A percentile compares a stretch with the other conserved stretches of the same genome.
Conservation (phyloP, 2,113 vertebrate genomes). For the Xenopus borealis region DNA sequence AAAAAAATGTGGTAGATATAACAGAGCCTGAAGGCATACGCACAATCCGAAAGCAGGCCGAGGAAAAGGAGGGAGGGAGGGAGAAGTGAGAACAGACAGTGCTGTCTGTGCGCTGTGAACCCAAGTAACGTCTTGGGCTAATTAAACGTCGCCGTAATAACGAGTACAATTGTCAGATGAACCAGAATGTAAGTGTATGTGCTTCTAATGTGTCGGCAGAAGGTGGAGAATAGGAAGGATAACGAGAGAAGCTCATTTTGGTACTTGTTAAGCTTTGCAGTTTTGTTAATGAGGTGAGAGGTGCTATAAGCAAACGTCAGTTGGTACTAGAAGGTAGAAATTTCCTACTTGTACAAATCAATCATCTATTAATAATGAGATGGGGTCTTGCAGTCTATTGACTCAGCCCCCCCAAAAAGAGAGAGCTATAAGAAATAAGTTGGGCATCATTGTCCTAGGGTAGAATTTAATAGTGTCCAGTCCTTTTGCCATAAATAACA, state of each 20-base stretch:
- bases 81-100: constrained; percentile 44
- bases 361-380: too few species aligned
- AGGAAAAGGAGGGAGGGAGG: constrained; percentile 20
- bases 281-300: constrained; percentile 43
- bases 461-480: too few species aligned
- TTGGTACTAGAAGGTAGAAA: constrained; percentile 51
- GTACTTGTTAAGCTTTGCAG: constrained; percentile 40
- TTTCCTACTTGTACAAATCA: constrained; percentile 9
- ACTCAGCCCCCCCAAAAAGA: too few species aligned
- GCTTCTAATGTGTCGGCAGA: constrained; percentile 36
- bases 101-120: constrained; percentile 41
- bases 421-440: too few species aligned
- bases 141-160: constrained; percentile 44
- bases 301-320: constrained; percentile 53
- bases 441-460: too few species aligned
- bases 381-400: too few species aligned
- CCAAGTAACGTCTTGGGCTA: constrained; percentile 37
- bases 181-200: constrained; percentile 34
- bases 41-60: constrained; percentile 23
- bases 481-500: too few species aligned
- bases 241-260: constrained; percentile 25
- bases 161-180: constrained; percentile 43
- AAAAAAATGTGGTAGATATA: constrained; percentile 39
- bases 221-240: constrained; percentile 34
- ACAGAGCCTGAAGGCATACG: constrained; percentile 38